Base-by-base conservation (phyloP, 1,140 invertebrate species). In the Globodera rostochiensis region DNA sequence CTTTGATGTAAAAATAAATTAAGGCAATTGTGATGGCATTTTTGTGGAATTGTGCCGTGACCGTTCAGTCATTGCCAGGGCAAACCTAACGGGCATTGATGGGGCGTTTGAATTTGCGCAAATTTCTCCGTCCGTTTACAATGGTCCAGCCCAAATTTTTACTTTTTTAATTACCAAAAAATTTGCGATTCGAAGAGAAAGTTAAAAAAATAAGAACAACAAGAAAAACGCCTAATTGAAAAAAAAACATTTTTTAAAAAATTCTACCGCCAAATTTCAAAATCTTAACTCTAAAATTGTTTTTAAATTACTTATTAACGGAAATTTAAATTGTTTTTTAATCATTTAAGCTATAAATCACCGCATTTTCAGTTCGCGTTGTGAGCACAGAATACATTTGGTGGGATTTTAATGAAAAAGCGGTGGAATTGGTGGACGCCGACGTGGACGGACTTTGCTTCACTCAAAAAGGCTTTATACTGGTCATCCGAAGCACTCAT, bases 341-440 rank as follows among this genome's bases (percentile, higher is more conserved):
- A 80, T 57, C 60, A 81, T 50, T 45, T 15, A 49, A 81, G 13
- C 13, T 76, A 25, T 25, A 25, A 25, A 25, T 25, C 25, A 25
- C 0, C 25, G 25, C 25, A 25, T 45, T 77, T 78, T 11, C 13
- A 78, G 76, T 78, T n/a, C 60, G 73, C 60, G 45, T 78, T 36
- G 49, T 36, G 21, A 70, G 73, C 64, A 45, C 36, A 8, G 11
- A 81, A 25, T 69, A 69, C 13, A 53, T 81, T 80, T 81, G 78
- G 80, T 81, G 80, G 80, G 76, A 70, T 46, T 25, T 53, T 8
- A 46, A 11, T 19, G 77, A 81, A 73, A 21, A 79, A 70, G 15
- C 49, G 49, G n/a, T 81, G 0, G 9, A 76, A n/a, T 0, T 81
- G 25, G 25, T 60, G 46, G 57, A 73, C 36, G 66, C 25, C 4